Evolutionary conservation across 35 echinoderm and acorn worm species (phyloP), one percentile per base, ranked within the genome.

Genomic region (Patiria miniata): DNA sequence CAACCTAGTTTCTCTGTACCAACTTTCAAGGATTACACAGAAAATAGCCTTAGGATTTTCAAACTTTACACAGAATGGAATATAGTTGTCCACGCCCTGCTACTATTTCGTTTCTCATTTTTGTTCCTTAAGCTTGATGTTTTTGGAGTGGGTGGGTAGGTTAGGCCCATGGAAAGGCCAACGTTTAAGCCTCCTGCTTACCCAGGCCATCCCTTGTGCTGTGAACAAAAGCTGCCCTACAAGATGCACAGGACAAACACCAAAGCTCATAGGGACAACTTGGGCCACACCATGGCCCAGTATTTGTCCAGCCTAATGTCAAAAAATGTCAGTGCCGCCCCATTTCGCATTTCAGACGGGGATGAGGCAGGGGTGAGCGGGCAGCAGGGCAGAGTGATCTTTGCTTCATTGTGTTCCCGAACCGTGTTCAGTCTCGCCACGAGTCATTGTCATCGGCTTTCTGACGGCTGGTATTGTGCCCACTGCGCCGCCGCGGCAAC

Each of bases 101-200:
- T 32, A 73, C 65, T 73, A 23, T 73, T 73, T 73, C 65, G 29
- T 73, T 28, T 23, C 22, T 23, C 14, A 26, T 73, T 23, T 73
- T 73, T 73, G 10, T 30, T 73, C 65, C 29, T 22, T 73, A 73
- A 1, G 34, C 65, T 23, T 34, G 34, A 73, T 32, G 65, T 73
- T 73, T 69, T 73, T 73, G 65, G 65, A 73, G 65, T 73, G 65
- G 65, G 65, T 73, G 65, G 65, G 19, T 30, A 23, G 65, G 65
- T 30, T 23, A 73, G 18, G 26, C 21, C 26, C 7, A 23, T 30
- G 21, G 65, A 73, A 73, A 73, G 29, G 65, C 65, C 65, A 73
- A 73, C 26, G 14, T 73, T 30, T 30, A 73, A 26, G 34, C 26
- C 29, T 23, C 34, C 29, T 36, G 26, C 65, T 73, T 26, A 10